Conservation (phyloP, 2,888 invertebrate species). For the Sesia apiformis region DNA sequence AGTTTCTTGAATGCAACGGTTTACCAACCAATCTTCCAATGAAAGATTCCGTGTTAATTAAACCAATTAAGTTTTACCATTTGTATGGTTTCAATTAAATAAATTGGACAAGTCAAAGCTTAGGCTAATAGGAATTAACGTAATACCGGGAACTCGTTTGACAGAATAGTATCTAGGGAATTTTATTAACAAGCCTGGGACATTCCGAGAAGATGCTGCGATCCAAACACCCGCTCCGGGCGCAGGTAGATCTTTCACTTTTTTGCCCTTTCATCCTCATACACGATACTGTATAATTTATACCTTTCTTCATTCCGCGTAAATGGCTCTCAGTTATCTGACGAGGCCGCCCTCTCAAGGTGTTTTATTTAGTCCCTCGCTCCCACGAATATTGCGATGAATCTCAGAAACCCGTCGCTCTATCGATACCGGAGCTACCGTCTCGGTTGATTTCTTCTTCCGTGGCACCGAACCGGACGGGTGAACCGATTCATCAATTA, state of each 20-base stretch:
- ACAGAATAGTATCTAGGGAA: constrained; percentile 20
- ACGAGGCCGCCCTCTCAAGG: constrained; percentile 10
- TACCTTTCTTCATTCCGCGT: constrained; percentile 31
- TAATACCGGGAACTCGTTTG: constrained; percentile 26
- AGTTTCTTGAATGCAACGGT: neutral
- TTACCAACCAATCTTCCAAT: too few species aligned
- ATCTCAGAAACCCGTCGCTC: constrained; percentile 33
- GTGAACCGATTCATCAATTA: constrained; percentile 44
- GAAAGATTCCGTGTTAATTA: too few species aligned
- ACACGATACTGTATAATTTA: constrained; percentile 32
- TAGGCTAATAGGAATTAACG: neutral
- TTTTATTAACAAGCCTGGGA: constrained; percentile 25
- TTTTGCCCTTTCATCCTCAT: constrained; percentile 37
- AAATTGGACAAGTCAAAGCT: too few species aligned
- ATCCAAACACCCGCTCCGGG: constrained; percentile 25
- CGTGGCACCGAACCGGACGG: constrained; percentile 34
- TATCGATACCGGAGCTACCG: constrained; percentile 36
- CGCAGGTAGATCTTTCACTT: constrained; percentile 33
- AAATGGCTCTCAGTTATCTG: constrained; percentile 27
- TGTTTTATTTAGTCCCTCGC: constrained; percentile 32
- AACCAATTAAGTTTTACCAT: too few species aligned
- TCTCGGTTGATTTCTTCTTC: constrained; percentile 53
- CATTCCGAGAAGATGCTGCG: constrained; percentile 35
- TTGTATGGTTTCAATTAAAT: too few species aligned
- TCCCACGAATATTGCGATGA: constrained; percentile 41